phyloP scores from a whole-genome alignment of 2,888 invertebrate species.

The Sphaeridia pumilis region DNA sequence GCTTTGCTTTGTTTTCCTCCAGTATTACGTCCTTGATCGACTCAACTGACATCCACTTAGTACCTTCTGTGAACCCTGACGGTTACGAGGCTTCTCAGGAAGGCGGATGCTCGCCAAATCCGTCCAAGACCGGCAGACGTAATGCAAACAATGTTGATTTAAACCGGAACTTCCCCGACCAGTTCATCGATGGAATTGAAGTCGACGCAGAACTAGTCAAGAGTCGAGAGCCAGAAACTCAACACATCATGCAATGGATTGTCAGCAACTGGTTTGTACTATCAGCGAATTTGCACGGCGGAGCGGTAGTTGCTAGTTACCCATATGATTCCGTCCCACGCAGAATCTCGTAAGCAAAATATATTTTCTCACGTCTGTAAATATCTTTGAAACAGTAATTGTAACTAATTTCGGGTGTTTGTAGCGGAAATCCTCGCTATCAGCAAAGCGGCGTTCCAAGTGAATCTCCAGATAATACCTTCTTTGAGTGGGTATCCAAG shows the following conservation, averaged over 20 bases:
- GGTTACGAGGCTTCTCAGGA: constrained; percentile 81
- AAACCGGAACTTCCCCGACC: constrained; percentile 88
- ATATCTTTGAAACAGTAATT: too few species aligned
- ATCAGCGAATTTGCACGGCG: constrained; percentile 91
- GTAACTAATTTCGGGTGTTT: too few species aligned
- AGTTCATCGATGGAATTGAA: constrained; percentile 50
- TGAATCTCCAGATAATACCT: constrained; percentile 63
- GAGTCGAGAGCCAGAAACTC: constrained; percentile 71
- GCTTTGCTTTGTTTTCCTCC: too few species aligned
- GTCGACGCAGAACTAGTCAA: constrained; percentile 39
- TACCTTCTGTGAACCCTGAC: constrained; percentile 97
- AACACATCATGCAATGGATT: constrained; percentile 81
- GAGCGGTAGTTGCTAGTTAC: constrained; percentile 93
- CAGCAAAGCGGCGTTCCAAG: constrained; percentile 53
- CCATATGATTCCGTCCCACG: constrained; percentile 60
- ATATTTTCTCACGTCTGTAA: neutral
- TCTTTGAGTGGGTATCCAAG: constrained; percentile 67
- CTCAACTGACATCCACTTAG: constrained; percentile 78
- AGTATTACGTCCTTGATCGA: constrained; percentile 65
- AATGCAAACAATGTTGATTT: constrained; percentile 73
- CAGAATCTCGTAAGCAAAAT: constrained; percentile 13
- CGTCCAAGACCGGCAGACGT: constrained; percentile 57
- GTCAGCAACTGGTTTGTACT: constrained; percentile 74
- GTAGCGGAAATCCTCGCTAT: constrained; percentile 40
- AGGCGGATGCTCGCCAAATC: constrained; percentile 62